Evolutionary conservation across 2,797 vertebrate species (phyloP).

Genomic region (Petrocephalus schoutedeni): DNA sequence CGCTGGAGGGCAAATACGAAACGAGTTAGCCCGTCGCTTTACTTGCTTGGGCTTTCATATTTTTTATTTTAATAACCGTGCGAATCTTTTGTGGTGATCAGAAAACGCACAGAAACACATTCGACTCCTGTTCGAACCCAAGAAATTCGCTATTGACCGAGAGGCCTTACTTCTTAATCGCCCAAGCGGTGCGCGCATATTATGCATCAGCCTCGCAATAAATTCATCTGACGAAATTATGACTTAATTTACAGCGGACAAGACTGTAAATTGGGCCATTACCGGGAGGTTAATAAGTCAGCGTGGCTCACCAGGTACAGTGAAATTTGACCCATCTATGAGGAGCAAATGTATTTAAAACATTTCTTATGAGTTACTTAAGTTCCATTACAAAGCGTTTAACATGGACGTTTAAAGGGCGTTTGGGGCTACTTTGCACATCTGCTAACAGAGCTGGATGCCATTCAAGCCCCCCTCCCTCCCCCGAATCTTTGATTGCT

Average conservation of each 20-base stretch:
- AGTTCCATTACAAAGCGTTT: background rate
- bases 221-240: background rate
- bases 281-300: background rate
- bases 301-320: background rate
- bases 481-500: background rate
- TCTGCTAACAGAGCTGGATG: background rate
- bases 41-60: background rate
- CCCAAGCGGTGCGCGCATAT: background rate
- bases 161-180: background rate
- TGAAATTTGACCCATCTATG: background rate
- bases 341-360: background rate
- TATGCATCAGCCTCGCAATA: background rate
- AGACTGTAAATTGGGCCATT: background rate
- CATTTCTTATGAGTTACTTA: background rate
- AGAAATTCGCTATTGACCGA: background rate
- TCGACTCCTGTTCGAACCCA: background rate
- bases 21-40: background rate
- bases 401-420: background rate
- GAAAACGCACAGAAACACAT: background rate
- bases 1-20: background rate
- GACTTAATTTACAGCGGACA: background rate
- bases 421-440: slow-evolving; percentile 2
- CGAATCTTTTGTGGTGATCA: background rate
- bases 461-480: background rate
- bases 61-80: background rate